A percentile compares a stretch with the other conserved stretches of the same genome.
Evolutionary conservation across 2,797 vertebrate species (phyloP).

Genomic region (Choloepus didactylus): DNA sequence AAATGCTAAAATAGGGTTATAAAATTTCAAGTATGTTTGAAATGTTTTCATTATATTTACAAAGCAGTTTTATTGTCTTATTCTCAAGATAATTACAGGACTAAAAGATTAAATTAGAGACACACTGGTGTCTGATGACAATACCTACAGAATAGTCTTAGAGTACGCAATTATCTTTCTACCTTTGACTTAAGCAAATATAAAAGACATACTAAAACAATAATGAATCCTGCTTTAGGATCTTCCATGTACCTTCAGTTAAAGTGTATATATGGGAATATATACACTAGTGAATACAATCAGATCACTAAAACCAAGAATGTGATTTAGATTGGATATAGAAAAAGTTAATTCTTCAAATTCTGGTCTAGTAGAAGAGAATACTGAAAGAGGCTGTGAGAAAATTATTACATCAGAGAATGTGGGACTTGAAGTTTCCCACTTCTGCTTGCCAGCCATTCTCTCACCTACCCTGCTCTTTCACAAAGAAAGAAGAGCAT

Average conservation of each 20-base stretch:
- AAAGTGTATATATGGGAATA: not conserved
- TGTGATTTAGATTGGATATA: not conserved
- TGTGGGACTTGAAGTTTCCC: not conserved
- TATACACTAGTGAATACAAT: not conserved
- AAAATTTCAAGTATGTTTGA: constrained; percentile 10
- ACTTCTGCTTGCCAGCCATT: not conserved
- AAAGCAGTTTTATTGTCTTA: constrained; percentile 8
- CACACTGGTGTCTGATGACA: not conserved
- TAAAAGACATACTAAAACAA: constrained; percentile 11
- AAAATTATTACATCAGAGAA: not conserved
- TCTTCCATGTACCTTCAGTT: not conserved
- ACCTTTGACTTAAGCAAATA: constrained; percentile 39
- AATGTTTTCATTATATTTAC: constrained; percentile 23
- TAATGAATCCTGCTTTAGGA: not conserved
- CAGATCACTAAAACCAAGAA: constrained; percentile 15
- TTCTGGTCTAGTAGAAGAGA: not conserved
- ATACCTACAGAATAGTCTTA: not conserved
- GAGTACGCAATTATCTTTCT: not conserved
- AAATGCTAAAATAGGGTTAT: constrained; percentile 40
- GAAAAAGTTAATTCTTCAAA: constrained; percentile 3
- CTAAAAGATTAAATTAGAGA: constrained; percentile 43
- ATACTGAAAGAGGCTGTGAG: not conserved
- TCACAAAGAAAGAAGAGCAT: not conserved
- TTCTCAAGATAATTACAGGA: constrained; percentile 25
- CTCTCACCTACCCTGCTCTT: not conserved